Conservation (phyloP, 2,797 vertebrate species). For the Crenichthys baileyi region DNA sequence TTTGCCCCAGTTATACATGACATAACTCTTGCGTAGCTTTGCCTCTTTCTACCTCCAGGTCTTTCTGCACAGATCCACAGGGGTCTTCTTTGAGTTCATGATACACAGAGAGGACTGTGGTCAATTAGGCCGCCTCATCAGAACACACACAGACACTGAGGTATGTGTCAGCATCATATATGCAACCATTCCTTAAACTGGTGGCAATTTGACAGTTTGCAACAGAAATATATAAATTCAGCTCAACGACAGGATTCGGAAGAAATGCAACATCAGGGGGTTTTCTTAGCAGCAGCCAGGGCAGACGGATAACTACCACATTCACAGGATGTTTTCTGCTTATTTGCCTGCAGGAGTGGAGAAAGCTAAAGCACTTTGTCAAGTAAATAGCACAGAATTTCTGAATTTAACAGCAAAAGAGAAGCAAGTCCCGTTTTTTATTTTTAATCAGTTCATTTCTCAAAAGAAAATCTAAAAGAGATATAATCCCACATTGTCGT, state of each 20-base stretch:
- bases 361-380: not conserved
- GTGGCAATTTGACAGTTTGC: constrained; percentile 42
- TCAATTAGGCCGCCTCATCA: constrained; percentile 57
- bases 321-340: constrained; percentile 13
- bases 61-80: constrained; percentile 38
- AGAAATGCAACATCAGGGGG: constrained; percentile 12
- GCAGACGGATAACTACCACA: constrained; percentile 15
- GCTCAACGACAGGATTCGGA: constrained; percentile 33
- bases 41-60: constrained; percentile 31
- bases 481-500: not conserved
- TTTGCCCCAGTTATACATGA: constrained; percentile 63
- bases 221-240: constrained; percentile 32
- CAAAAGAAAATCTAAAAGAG: not conserved
- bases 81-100: constrained; percentile 39
- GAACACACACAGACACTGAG: constrained; percentile 49
- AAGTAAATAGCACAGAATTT: not conserved
- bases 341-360: constrained; percentile 13
- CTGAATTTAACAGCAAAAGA: not conserved
- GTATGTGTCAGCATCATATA: constrained; percentile 43
- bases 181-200: constrained; percentile 15
- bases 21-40: constrained; percentile 33
- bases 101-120: constrained; percentile 25
- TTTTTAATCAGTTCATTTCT: not conserved
- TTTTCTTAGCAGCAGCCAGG: constrained; percentile 28
- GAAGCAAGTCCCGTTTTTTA: not conserved